Evolutionary conservation across 2,888 invertebrate species (phyloP), one percentile per base, ranked within the genome.

Genomic region (Pogonocherus hispidulus): DNA sequence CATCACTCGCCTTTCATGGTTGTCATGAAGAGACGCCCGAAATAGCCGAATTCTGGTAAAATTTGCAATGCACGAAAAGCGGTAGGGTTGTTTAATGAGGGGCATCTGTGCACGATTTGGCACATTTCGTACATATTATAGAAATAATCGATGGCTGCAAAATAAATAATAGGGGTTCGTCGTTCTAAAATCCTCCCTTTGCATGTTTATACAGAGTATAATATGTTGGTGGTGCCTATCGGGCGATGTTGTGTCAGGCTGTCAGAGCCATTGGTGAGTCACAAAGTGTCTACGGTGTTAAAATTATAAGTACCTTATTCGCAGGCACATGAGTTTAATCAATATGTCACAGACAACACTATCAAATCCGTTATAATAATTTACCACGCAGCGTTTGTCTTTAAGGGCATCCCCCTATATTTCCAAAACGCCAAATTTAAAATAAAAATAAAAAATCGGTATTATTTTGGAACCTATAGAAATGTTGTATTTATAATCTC

Each of bases 131-230:
- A 46, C 59, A 44, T 32, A 54, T 59, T 59, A 8, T 18, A 47
- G 46, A 16, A 27, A 18, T 44, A 59, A 59, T 47, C 59, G 59
- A 59, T 59, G 63, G 54, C 63, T 60, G 55, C 37, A 44, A 56
- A 63, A 59, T 59, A 67, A 69, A 46, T 59, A 63, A 46, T 59
- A 63, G 51, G 66, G 68, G 63, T 63, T 47, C 63, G 65, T 47
- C 55, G 56, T 64, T 55, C 64, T 74, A 66, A 75, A 76, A 74
- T 75, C 76, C 78, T 71, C 78, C 78, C 76, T 76, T 76, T 76
- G 67, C 73, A 73, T 78, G 76, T 78, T 76, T 76, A 71, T 73
- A 76, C 70, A 76, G 72, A 67, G 52, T 66, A 72, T 73, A 76
- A 76, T 73, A 74, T 73, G 71, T 44, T 27, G 59, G 27, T 47